Evolutionary conservation across 1,140 invertebrate genomes (phyloP).

Genomic region (Panulirus ornatus): DNA sequence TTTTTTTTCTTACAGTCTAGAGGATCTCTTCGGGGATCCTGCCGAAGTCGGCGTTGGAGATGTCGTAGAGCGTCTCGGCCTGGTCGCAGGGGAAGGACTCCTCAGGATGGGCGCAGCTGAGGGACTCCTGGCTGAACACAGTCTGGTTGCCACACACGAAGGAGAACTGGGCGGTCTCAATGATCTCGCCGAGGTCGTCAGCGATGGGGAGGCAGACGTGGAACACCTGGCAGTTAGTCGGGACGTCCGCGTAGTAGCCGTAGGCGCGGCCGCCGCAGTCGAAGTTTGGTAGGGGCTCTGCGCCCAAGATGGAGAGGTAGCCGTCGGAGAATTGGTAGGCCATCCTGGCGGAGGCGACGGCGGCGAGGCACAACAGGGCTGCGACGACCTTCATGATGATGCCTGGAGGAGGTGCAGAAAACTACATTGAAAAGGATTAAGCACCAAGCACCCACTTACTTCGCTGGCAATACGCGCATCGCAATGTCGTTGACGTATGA

Average conservation of each 20-base stretch:
- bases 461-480: no score
- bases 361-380: constrained; percentile 23
- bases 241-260: constrained; percentile 64
- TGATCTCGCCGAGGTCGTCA: constrained; percentile 30
- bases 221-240: constrained; percentile 55
- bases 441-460: no score
- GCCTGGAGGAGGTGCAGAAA: no score
- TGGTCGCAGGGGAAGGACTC: constrained; percentile 59
- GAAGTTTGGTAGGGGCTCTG: constrained; percentile 38
- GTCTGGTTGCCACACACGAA: constrained; percentile 65
- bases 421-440: no score
- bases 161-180: constrained; percentile 52
- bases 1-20: no score
- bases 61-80: constrained; percentile 53
- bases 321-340: constrained; percentile 53
- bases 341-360: constrained; percentile 50
- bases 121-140: constrained; percentile 61
- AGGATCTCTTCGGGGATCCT: constrained; percentile 30
- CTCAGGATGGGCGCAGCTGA: constrained; percentile 51
- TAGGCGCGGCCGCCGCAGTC: constrained; percentile 48
- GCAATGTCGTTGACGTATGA: no score
- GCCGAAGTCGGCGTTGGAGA: constrained; percentile 61
- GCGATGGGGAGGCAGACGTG: constrained; percentile 51
- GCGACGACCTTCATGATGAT: constrained; percentile 44
- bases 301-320: constrained; percentile 54